These are phyloP conservation scores for Cephalopterus ornatus DNA, from an alignment of 2,113 vertebrate genomes.

Conservation along the genomic window DNA sequence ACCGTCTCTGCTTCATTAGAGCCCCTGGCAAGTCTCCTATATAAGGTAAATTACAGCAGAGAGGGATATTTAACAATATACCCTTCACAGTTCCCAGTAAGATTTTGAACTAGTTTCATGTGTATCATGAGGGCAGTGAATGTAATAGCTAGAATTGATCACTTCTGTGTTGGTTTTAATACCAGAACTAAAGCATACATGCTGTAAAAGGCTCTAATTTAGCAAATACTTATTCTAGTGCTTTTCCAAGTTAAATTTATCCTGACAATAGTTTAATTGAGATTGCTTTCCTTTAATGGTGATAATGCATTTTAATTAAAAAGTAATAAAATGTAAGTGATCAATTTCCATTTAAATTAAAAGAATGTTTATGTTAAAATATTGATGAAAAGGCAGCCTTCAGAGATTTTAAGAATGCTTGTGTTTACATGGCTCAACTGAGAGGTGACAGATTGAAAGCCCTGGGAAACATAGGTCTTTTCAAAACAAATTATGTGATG, in stretches of 20 bases:
- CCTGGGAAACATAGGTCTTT: not conserved
- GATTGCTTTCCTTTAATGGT: not conserved
- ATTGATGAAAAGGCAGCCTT: constrained; percentile 35
- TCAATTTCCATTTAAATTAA: constrained; percentile 23
- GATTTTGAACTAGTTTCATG: not conserved
- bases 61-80: constrained; percentile 2
- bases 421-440: not conserved
- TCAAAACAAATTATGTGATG: not conserved
- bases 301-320: not conserved
- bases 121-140: not conserved
- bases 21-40: constrained; percentile 1
- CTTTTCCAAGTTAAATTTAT: not conserved
- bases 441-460: constrained; percentile 44
- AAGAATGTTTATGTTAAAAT: constrained; percentile 36
- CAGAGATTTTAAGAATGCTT: not conserved
- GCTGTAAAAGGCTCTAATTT: not conserved
- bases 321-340: constrained; percentile 26
- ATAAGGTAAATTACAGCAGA: not conserved
- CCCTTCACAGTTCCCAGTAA: not conserved
- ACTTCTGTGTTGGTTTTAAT: not conserved
- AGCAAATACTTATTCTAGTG: not conserved
- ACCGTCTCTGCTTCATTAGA: constrained; percentile 29
- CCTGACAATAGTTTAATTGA: not conserved
- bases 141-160: not conserved
- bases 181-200: not conserved